These are phyloP conservation scores for Abrostola triplasia DNA, from an alignment of 2,888 invertebrate genomes.

Conservation along the genomic window DNA sequence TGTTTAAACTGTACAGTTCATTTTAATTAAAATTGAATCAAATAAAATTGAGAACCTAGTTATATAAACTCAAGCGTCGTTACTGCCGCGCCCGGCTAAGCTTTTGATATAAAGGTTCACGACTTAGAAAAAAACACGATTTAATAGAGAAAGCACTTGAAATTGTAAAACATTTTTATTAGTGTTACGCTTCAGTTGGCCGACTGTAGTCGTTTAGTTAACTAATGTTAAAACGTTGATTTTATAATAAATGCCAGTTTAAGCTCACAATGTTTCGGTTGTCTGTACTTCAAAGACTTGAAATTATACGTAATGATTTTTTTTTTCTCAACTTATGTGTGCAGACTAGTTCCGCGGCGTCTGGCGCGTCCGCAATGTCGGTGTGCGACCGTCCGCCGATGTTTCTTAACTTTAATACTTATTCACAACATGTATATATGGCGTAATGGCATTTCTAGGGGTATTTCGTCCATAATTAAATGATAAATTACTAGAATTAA, in stretches of 20 bases:
- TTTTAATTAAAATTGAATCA: not conserved
- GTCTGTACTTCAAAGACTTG: conserved; percentile 54
- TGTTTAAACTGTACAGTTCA: not conserved
- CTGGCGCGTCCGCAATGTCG: not conserved
- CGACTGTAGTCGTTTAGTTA: conserved; percentile 41
- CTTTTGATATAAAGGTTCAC: conserved; percentile 50
- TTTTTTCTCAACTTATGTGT: conserved; percentile 38
- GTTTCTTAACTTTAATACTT: conserved; percentile 14
- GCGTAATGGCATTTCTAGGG: conserved; percentile 46
- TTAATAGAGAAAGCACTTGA: conserved; percentile 43
- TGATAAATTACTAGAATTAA: conserved; percentile 47
- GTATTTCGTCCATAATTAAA: conserved; percentile 49
- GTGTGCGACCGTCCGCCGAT: conserved; percentile 9
- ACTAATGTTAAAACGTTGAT: conserved; percentile 36
- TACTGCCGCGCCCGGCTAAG: conserved; percentile 46
- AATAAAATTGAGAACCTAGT: conserved; percentile 12
- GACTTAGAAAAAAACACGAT: conserved; percentile 45
- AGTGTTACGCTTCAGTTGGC: conserved; percentile 39
- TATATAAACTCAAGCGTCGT: conserved; percentile 21
- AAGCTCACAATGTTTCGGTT: conserved; percentile 50
- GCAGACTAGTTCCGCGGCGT: conserved; percentile 12
- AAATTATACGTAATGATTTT: conserved; percentile 55
- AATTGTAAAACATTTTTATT: conserved; percentile 45
- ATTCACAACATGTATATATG: conserved; percentile 45
- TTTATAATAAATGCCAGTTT: conserved; percentile 41